phyloP scores from a whole-genome alignment of 2,888 invertebrate genomes.

The Drosophila barbarae region DNA sequence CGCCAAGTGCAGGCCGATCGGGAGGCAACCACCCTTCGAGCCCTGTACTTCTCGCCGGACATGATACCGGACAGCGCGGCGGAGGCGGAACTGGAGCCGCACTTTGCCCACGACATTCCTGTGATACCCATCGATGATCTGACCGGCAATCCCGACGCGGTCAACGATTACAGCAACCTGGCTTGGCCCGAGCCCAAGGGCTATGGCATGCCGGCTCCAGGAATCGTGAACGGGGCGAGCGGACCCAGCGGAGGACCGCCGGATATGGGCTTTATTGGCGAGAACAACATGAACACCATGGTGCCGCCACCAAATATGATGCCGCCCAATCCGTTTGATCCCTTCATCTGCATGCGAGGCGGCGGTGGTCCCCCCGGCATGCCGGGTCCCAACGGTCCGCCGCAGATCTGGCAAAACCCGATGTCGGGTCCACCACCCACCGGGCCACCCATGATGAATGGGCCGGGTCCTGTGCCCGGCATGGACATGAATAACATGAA shows the following conservation, averaged over 20 bases:
- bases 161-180: constrained; percentile 87
- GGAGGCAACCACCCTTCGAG: constrained; percentile 90
- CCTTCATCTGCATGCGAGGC: constrained; percentile 53
- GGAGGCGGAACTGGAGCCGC: constrained; percentile 92
- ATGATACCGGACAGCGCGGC: constrained; percentile 92
- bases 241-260: background rate
- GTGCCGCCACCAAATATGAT: constrained; percentile 47
- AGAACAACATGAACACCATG: constrained; percentile 39
- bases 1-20: constrained; percentile 92
- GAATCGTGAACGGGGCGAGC: background rate
- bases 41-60: constrained; percentile 88
- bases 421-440: constrained; percentile 35
- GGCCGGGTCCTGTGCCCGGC: constrained; percentile 27
- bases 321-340: constrained; percentile 68
- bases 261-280: constrained; percentile 54
- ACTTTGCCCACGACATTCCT: constrained; percentile 87
- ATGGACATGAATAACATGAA: constrained; percentile 51
- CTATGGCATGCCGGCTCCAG: constrained; percentile 30
- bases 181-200: constrained; percentile 93
- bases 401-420: constrained; percentile 60
- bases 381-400: constrained; percentile 51
- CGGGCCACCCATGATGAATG: constrained; percentile 63
- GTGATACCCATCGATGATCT: constrained; percentile 94
- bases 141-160: constrained; percentile 89
- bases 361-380: constrained; percentile 10